Evolutionary conservation across 2,888 invertebrate species (phyloP).

Genomic region (Eumerus sabulonum): DNA sequence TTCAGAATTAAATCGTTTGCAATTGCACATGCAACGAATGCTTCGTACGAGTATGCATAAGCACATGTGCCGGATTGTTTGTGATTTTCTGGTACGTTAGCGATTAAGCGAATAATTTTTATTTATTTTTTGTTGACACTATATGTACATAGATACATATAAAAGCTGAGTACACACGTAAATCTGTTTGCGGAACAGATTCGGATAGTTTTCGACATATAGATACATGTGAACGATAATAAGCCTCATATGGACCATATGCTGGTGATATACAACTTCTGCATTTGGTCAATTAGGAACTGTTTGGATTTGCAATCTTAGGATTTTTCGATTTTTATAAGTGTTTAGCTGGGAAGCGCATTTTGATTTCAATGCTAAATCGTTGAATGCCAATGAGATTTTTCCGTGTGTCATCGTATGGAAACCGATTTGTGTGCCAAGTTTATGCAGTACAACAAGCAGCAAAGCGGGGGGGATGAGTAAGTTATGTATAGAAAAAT

Average conservation of each 20-base stretch:
- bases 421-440: constrained; percentile 63
- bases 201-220: not conserved
- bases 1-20: constrained; percentile 52
- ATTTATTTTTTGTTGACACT: no score
- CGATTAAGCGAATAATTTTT: constrained; percentile 32
- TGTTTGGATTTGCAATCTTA: not conserved
- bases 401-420: constrained; percentile 45
- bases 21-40: constrained; percentile 13
- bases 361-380: constrained; percentile 40
- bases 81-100: not conserved
- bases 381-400: constrained; percentile 62
- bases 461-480: constrained; percentile 1
- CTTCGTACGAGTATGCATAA: constrained; percentile 2
- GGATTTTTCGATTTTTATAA: constrained; percentile 22
- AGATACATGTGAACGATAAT: not conserved
- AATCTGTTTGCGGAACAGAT: not conserved
- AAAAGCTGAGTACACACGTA: constrained; percentile 31
- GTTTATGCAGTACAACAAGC: constrained; percentile 33
- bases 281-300: not conserved
- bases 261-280: constrained; percentile 6
- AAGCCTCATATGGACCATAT: not conserved
- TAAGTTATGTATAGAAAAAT: not conserved
- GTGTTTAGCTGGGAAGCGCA: not conserved
- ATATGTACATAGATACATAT: constrained; percentile 28
- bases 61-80: constrained; percentile 6